Evolutionary conservation across 2,113 vertebrate genomes (phyloP).

Genomic region (Okapia johnstoni): DNA sequence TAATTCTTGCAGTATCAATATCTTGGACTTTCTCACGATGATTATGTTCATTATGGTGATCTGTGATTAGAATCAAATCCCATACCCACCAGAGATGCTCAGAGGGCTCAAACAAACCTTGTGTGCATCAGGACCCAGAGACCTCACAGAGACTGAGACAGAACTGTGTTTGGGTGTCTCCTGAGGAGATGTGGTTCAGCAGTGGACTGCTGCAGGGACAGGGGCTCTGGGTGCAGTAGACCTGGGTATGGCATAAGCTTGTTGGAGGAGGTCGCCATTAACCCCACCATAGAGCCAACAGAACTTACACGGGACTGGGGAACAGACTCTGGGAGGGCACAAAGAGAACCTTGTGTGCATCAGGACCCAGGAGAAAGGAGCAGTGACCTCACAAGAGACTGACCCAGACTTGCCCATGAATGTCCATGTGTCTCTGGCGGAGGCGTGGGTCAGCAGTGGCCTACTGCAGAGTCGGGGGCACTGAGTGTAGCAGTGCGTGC

Average conservation of each 20-base stretch:
- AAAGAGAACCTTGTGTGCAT: rapidly evolving
- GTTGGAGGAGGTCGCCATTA: not conserved
- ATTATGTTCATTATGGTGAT: not conserved
- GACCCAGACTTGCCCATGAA: not conserved
- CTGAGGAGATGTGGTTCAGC: not conserved
- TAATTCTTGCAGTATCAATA: not conserved
- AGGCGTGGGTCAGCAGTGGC: not conserved
- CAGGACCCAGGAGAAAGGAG: not conserved
- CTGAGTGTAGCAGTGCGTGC: not conserved
- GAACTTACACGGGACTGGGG: not conserved
- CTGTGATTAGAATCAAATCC: not conserved
- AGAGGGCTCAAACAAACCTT: not conserved
- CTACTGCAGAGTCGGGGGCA: not conserved
- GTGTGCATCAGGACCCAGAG: not conserved
- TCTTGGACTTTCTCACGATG: not conserved
- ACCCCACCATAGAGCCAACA: not conserved
- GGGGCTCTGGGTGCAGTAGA: not conserved
- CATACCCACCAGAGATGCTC: not conserved
- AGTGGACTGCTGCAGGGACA: not conserved
- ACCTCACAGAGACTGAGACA: not conserved
- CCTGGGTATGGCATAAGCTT: not conserved
- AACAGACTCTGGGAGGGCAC: not conserved
- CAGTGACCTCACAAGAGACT: not conserved
- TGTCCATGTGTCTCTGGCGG: not conserved
- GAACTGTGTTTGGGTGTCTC: not conserved